Evolutionary conservation across 2,888 invertebrate genomes (phyloP), one percentile per base, ranked within the genome.

Genomic region (Drosophila peninsularis): DNA sequence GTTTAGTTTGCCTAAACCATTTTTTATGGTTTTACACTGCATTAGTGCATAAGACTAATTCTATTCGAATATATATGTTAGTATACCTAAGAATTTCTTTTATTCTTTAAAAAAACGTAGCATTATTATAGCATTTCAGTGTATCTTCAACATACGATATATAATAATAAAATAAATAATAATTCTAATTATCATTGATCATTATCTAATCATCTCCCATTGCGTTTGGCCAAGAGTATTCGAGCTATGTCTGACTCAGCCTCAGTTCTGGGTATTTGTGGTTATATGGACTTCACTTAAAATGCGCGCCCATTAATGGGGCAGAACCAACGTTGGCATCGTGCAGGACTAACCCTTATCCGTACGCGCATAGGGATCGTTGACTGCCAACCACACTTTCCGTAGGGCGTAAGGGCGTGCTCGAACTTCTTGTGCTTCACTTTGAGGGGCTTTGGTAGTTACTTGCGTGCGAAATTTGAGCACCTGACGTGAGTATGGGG

Each of bases 381-480:
- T 24, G 14, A 47, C 62, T 52, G 27, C 13, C 17, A 19, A 19
- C 45, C 21, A 19, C 19, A 39, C 1, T 24, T 24, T 24, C 24
- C 24, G 24, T 24, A 10, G 30, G 30, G 30, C 30, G 30, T 30
- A 11, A 30, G 30, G 45, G 45, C 45, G 45, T 17, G 14, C 1
- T 44, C 39, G 19, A 11, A 21, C 49, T 54, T 41, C 62, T 54
- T 45, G n/a, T 19, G 21, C 58, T 57, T 39, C 32, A 34, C 21
- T 36, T 37, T 45, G 39, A 52, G 49, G 54, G 58, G 47, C 54
- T 58, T 41, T 9, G 10, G 14, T 37, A 54, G 30, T 36, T 44
- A 49, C 36, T 58, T 56, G 32, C 30, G 55, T 50, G 75, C 44
- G 44, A 56, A 50, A 62, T 61, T 47, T 62, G 61, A 71, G 69